These are phyloP conservation scores for Oostethus manadensis DNA, from an alignment of 2,113 vertebrate genomes.

Conservation along the genomic window DNA sequence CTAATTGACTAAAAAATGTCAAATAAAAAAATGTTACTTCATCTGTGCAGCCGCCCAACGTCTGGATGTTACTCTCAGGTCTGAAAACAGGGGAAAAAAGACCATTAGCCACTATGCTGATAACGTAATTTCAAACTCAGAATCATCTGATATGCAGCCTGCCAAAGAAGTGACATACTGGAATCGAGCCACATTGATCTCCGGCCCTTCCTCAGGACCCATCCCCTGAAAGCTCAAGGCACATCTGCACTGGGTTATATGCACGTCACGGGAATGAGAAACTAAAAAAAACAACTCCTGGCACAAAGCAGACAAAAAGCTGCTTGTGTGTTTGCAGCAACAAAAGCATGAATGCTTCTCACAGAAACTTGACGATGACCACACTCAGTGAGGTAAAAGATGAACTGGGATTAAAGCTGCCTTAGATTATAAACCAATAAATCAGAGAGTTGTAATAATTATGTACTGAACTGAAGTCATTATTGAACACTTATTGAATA, in stretches of 20 bases:
- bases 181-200: slow-evolving; percentile 34
- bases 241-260: slow-evolving; percentile 8
- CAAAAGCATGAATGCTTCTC: slow-evolving; percentile 8
- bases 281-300: not conserved
- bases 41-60: not conserved
- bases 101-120: slow-evolving; percentile 17
- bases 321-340: slow-evolving; percentile 2
- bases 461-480: not conserved
- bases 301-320: slow-evolving; percentile 1
- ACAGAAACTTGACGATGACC: not conserved
- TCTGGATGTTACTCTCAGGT: not conserved
- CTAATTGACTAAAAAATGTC: not conserved
- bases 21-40: not conserved
- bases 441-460: not conserved
- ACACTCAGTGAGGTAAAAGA: not conserved
- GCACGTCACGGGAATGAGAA: not conserved
- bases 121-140: slow-evolving; percentile 22
- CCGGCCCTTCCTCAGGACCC: slow-evolving; percentile 6
- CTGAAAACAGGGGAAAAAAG: not conserved
- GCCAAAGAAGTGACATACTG: slow-evolving; percentile 37
- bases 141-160: slow-evolving; percentile 23
- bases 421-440: not conserved
- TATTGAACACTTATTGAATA: no score
- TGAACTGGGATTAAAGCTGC: not conserved
- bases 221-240: slow-evolving; percentile 15